Evolutionary conservation across 64 coral and sea anemone genomes (phyloP).

Genomic region (Trachythela sp.): DNA sequence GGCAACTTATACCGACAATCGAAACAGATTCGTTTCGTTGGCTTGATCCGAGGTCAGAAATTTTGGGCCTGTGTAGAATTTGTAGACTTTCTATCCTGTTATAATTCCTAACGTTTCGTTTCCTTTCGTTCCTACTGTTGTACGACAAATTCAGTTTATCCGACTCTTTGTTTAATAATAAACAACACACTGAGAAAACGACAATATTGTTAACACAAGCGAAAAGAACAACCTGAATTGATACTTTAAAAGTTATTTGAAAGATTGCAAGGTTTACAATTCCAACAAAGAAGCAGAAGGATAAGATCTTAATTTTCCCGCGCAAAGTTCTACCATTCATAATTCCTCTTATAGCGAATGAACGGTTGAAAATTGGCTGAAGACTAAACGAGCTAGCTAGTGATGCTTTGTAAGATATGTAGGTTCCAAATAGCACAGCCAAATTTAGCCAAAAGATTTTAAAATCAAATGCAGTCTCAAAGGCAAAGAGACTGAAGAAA

Average conservation of each 20-base stretch:
- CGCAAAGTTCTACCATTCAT: neutral
- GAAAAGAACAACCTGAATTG: neutral
- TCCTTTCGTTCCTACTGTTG: neutral
- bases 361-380: neutral
- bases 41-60: no score
- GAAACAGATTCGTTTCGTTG: neutral
- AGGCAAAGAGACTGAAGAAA: neutral
- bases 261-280: neutral
- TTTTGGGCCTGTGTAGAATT: no score
- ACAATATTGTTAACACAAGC: neutral
- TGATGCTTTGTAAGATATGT: neutral
- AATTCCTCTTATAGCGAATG: no score
- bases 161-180: neutral
- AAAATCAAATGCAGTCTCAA: neutral
- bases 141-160: neutral
- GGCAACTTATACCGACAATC: neutral
- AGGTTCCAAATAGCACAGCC: neutral
- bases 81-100: no score
- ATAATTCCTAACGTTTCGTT: no score
- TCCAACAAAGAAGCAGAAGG: neutral
- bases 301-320: neutral
- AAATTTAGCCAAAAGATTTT: neutral
- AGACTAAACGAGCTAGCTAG: neutral
- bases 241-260: neutral
- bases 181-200: neutral